A percentile compares a stretch with the other conserved stretches of the same genome.
Evolutionary conservation across 23 tunicate genomes (phyloP).

Genomic region (Ciona savignyi): DNA sequence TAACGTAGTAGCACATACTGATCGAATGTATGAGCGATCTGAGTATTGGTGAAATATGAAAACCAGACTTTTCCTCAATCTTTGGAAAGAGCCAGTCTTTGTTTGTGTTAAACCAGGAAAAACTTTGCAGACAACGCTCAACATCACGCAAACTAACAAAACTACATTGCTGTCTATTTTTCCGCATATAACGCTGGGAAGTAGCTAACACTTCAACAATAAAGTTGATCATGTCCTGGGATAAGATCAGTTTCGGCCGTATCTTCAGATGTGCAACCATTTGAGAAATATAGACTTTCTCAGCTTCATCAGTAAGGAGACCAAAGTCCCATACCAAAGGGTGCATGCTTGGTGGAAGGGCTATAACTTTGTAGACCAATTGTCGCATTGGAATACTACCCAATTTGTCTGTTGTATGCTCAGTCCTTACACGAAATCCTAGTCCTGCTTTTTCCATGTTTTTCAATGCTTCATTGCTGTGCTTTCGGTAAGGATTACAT

Average conservation of each 20-base stretch:
- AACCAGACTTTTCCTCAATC: background rate
- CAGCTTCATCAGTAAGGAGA: slow-evolving; percentile 20
- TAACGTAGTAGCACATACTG: slow-evolving; percentile 59
- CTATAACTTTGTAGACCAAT: slow-evolving; percentile 68
- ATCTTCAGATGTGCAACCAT: background rate
- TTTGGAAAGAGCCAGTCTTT: slow-evolving; percentile 18
- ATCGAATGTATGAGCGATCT: slow-evolving; percentile 42
- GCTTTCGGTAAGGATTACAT: slow-evolving; percentile 63
- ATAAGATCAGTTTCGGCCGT: background rate
- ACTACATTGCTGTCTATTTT: slow-evolving; percentile 31
- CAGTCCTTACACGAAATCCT: slow-evolving; percentile 54
- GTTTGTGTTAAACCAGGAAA: slow-evolving; percentile 48
- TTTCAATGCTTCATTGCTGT: slow-evolving; percentile 37
- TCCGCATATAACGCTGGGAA: slow-evolving; percentile 49
- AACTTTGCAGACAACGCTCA: slow-evolving; percentile 45
- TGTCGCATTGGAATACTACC: slow-evolving; percentile 73
- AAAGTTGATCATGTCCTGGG: background rate
- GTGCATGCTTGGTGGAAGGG: slow-evolving; percentile 89
- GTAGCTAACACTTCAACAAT: slow-evolving; percentile 34
- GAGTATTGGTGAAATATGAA: slow-evolving; percentile 1
- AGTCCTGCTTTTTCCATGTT: slow-evolving; percentile 74
- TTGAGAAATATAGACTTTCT: no score
- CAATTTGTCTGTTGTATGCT: slow-evolving; percentile 44
- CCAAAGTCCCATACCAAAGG: slow-evolving; percentile 85
- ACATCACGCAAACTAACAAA: slow-evolving; percentile 90